Conservation (phyloP, 2,888 invertebrate genomes). For the Dinocampus coccinellae region DNA sequence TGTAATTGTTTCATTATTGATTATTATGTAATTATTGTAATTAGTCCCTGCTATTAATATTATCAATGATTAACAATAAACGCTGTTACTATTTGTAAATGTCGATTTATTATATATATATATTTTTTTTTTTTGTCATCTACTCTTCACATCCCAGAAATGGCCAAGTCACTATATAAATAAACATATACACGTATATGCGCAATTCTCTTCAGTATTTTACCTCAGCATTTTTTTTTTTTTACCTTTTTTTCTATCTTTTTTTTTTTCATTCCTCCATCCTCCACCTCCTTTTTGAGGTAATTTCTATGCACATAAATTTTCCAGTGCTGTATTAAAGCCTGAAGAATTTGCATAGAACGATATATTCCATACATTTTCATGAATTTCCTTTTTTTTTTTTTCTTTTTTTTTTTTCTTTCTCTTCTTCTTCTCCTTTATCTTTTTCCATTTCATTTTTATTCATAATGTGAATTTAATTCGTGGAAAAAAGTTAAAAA, state of each 20-base stretch:
- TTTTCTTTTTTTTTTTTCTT: background rate
- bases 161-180: no score
- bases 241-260: no score
- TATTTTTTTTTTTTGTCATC: constrained; percentile 12
- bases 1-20: constrained; percentile 68
- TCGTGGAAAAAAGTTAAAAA: constrained; percentile 25
- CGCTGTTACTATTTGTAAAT: constrained; percentile 68
- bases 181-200: background rate
- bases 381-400: constrained; percentile 30
- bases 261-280: no score
- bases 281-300: constrained; percentile 39
- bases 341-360: constrained; percentile 45
- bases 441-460: constrained; percentile 11
- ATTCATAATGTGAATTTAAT: constrained; percentile 37
- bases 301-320: constrained; percentile 52
- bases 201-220: constrained; percentile 7
- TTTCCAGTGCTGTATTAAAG: constrained; percentile 39
- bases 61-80: constrained; percentile 68
- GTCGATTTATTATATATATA: constrained; percentile 3
- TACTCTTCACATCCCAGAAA: background rate
- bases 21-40: constrained; percentile 69
- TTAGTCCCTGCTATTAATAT: constrained; percentile 67
- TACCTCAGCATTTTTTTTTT: constrained; percentile 23
- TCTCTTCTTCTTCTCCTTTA: background rate
- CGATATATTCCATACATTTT: constrained; percentile 47